A percentile compares a stretch with the other conserved stretches of the same genome.
These are phyloP conservation scores for Drosophila funebris DNA, from an alignment of 1,140 invertebrate genomes.

Conservation along the genomic window DNA sequence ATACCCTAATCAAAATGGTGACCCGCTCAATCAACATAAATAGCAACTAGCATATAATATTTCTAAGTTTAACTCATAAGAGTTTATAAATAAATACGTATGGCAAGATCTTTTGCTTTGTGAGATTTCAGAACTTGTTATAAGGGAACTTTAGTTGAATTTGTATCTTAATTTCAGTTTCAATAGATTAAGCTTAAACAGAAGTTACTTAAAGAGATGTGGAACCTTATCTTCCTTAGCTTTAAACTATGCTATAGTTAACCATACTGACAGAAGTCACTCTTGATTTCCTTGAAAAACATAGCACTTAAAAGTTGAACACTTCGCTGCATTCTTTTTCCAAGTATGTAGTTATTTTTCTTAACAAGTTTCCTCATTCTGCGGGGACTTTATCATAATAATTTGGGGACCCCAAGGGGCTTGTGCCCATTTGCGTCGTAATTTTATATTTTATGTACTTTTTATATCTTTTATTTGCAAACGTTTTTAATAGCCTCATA, in stretches of 20 bases:
- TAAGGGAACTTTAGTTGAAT: too few species aligned
- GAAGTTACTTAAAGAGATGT: too few species aligned
- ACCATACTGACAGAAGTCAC: too few species aligned
- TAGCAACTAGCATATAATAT: not conserved
- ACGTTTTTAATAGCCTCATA: conserved; percentile 64
- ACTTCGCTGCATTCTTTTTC: not conserved
- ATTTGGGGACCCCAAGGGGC: not conserved
- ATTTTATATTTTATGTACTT: conserved; percentile 50
- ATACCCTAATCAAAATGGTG: conserved; percentile 1
- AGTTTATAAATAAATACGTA: not conserved
- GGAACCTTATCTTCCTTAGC: too few species aligned
- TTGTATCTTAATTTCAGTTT: too few species aligned
- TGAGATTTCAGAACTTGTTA: too few species aligned
- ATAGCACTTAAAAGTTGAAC: not conserved
- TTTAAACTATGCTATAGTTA: too few species aligned
- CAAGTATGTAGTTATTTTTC: not conserved
- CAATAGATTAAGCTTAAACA: too few species aligned
- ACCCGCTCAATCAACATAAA: conserved; percentile 3
- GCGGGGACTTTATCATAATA: conserved; percentile 14
- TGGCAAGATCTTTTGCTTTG: too few species aligned
- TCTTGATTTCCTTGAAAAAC: too few species aligned
- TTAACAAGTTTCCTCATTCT: not conserved
- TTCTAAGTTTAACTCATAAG: not conserved
- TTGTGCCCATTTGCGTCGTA: conserved; percentile 32
- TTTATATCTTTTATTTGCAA: conserved; percentile 52